phyloP scores from a whole-genome alignment of 2,797 vertebrate species.

The Tenualosa ilisha region DNA sequence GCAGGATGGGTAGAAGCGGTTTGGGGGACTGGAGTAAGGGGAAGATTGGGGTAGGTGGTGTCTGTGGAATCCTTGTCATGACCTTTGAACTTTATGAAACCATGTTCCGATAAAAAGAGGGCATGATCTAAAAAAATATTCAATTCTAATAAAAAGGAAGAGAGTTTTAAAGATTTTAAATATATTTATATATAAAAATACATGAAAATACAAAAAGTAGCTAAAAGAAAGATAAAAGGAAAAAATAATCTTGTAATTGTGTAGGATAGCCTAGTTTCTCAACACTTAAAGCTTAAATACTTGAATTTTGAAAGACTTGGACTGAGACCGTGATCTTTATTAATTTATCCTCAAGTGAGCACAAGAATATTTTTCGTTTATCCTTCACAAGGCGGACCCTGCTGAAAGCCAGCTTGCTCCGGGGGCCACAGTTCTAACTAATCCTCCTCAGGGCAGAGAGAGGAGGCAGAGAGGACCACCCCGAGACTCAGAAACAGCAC shows the following conservation, averaged over 20 bases:
- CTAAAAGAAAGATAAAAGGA: slow-evolving; percentile 70
- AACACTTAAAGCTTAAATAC: slow-evolving; percentile 76
- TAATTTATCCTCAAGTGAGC: slow-evolving; percentile 46
- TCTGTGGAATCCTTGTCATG: slow-evolving; percentile 45
- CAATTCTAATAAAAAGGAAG: slow-evolving; percentile 73
- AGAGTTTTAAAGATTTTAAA: slow-evolving; percentile 77
- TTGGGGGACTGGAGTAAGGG: neutral
- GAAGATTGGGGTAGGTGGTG: neutral
- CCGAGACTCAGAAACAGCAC: neutral
- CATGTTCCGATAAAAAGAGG: slow-evolving; percentile 64
- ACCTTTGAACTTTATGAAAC: slow-evolving; percentile 57
- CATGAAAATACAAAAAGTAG: slow-evolving; percentile 77
- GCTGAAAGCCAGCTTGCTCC: slow-evolving; percentile 12
- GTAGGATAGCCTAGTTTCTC: slow-evolving; percentile 64
- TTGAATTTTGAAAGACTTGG: slow-evolving; percentile 64
- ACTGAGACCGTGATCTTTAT: slow-evolving; percentile 54
- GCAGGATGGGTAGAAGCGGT: neutral
- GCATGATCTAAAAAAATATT: slow-evolving; percentile 73
- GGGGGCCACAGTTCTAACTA: neutral
- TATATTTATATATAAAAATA: slow-evolving; percentile 80
- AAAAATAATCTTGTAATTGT: slow-evolving; percentile 62
- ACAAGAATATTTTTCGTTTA: slow-evolving; percentile 29
- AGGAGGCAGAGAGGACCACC: neutral
- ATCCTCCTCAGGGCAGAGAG: neutral
- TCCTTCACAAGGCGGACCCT: slow-evolving; percentile 41